Conservation (phyloP, 2,113 vertebrate species). For the Crotalus helleri region DNA sequence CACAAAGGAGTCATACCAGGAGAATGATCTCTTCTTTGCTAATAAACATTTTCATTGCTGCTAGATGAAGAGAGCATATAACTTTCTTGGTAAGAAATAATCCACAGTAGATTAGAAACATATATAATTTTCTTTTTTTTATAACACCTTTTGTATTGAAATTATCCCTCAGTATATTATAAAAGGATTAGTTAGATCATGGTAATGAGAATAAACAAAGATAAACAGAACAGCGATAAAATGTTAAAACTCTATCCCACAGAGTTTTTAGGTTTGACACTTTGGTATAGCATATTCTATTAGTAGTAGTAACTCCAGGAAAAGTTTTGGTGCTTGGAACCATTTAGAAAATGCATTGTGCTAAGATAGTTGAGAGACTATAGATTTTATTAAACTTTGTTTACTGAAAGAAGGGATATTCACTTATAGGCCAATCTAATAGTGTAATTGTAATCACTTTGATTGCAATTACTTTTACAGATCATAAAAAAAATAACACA, state of each 20-base stretch:
- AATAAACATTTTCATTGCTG: neutral
- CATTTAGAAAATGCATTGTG: conserved; percentile 4
- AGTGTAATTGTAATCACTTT: conserved; percentile 54
- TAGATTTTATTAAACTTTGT: conserved; percentile 49
- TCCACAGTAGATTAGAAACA: conserved; percentile 34
- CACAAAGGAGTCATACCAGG: conserved; percentile 11
- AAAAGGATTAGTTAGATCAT: conserved; percentile 53
- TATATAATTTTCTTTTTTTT: conserved; percentile 47
- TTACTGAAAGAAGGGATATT: conserved; percentile 47
- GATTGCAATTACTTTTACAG: conserved; percentile 48
- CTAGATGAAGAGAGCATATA: conserved; percentile 11
- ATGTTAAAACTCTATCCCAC: conserved; percentile 44
- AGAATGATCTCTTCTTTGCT: neutral
- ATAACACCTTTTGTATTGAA: conserved; percentile 37
- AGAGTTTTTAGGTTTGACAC: conserved; percentile 34
- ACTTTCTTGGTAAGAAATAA: neutral
- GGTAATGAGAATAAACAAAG: conserved; percentile 10
- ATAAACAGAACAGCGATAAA: conserved; percentile 47
- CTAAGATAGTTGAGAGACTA: conserved; percentile 10
- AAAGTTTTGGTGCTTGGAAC: neutral
- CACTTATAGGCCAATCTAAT: conserved; percentile 62
- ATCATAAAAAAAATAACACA: conserved; percentile 48
- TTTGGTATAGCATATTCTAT: neutral
- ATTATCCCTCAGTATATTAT: conserved; percentile 57
- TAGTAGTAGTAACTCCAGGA: neutral